Conservation (phyloP, 1,140 invertebrate genomes). For the Pollicipes pollicipes region DNA sequence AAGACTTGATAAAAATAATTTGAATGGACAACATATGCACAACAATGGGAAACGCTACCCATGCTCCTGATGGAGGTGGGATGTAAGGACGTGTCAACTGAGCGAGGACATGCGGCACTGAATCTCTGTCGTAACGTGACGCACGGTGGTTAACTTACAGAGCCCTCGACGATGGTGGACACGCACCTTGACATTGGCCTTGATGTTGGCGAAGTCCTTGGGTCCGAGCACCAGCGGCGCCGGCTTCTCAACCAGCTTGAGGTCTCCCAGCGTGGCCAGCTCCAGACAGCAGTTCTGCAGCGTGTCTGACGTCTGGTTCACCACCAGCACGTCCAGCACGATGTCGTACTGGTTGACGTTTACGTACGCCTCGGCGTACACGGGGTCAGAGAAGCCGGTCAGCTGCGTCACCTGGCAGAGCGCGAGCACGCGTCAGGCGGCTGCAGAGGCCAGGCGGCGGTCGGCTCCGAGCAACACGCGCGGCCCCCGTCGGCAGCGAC, state of each 20-base stretch:
- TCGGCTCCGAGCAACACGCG: too few species aligned
- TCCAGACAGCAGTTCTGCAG: constrained; percentile 96
- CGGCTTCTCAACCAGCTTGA: constrained; percentile 95
- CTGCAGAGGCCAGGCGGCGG: too few species aligned
- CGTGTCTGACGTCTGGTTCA: constrained; percentile 95
- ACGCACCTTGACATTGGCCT: constrained; percentile 74
- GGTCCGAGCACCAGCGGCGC: constrained; percentile 86
- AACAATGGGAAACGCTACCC: too few species aligned
- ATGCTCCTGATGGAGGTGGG: too few species aligned
- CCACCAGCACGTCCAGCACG: constrained; percentile 87
- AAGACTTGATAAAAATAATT: too few species aligned
- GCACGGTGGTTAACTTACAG: too few species aligned
- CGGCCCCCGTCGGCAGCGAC: too few species aligned
- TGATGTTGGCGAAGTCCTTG: constrained; percentile 93
- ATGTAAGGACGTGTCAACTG: too few species aligned
- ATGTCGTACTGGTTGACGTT: constrained; percentile 99
- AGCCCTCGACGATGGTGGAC: too few species aligned
- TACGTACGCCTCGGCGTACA: constrained; percentile 97
- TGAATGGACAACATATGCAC: too few species aligned
- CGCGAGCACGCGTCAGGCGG: constrained; percentile 7
- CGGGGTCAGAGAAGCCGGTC: constrained; percentile 97
- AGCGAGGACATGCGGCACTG: too few species aligned
- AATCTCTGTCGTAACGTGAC: too few species aligned
- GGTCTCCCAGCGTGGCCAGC: constrained; percentile 88
- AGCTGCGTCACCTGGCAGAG: constrained; percentile 68